phyloP scores from a whole-genome alignment of 2,113 vertebrate genomes.

The Piprites chloris region DNA sequence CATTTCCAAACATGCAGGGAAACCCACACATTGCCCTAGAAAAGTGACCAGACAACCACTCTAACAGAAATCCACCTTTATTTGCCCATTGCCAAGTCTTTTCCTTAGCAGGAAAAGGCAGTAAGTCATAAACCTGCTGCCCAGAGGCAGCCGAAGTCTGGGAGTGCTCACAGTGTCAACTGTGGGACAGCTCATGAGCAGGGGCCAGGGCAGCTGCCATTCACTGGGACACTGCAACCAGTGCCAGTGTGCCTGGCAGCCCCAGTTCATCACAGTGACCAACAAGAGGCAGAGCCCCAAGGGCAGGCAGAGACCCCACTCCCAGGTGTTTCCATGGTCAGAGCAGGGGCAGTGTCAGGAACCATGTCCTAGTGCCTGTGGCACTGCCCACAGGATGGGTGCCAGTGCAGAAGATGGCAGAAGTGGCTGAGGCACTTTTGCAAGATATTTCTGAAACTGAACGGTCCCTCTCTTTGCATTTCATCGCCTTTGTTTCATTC shows the following conservation, averaged over 20 bases:
- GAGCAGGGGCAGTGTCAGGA: neutral
- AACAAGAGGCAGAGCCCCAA: neutral
- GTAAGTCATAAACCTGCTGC: fast-evolving
- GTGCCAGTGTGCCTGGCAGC: neutral
- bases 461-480: neutral
- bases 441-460: neutral
- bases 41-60: neutral
- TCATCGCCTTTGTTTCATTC: slow-evolving; percentile 50
- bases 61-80: neutral
- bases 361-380: fast-evolving
- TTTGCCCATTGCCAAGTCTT: neutral
- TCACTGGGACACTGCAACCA: neutral
- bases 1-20: neutral
- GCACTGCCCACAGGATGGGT: neutral
- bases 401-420: neutral
- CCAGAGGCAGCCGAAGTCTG: neutral
- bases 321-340: neutral
- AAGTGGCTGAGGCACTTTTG: neutral
- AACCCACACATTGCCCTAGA: neutral
- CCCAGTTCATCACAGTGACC: fast-evolving
- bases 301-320: neutral
- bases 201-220: neutral
- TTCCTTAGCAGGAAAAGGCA: neutral
- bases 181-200: neutral
- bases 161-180: fast-evolving